phyloP scores from a whole-genome alignment of 2,113 vertebrate genomes.

The Alligator mississippiensis region DNA sequence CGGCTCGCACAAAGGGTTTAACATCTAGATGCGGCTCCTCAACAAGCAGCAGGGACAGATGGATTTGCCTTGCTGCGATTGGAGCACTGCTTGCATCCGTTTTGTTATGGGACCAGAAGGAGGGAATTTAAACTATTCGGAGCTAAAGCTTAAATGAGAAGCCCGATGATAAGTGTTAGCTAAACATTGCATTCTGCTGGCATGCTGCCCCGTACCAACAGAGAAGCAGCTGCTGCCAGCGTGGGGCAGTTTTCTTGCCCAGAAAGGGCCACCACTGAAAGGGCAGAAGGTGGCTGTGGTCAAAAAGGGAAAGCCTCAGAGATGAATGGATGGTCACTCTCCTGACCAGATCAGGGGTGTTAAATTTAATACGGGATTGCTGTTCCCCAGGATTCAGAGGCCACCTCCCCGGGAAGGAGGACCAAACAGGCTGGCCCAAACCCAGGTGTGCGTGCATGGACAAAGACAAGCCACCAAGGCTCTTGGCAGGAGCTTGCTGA shows the following conservation, averaged over 20 bases:
- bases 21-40: not conserved
- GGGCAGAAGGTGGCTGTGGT: not conserved
- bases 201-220: not conserved
- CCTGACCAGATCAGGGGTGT: accelerated
- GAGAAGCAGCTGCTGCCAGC: not conserved
- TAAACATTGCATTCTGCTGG: not conserved
- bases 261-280: not conserved
- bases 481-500: not conserved
- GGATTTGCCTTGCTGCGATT: not conserved
- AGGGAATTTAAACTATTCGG: not conserved
- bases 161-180: not conserved
- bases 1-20: not conserved
- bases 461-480: too few species aligned
- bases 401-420: not conserved
- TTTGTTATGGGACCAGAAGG: not conserved
- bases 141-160: not conserved
- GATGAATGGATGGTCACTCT: not conserved
- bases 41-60: not conserved
- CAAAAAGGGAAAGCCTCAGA: not conserved
- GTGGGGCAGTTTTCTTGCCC: not conserved
- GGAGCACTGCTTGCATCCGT: not conserved
- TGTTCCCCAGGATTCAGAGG: not conserved
- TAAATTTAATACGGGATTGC: slow-evolving; percentile 20
- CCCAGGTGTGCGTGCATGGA: not conserved
- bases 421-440: not conserved